Percentiles rank a stretch among this genome's conserved stretches.
These are phyloP conservation scores for Esox lucius DNA, from an alignment of 2,797 vertebrate genomes.

Conservation along the genomic window DNA sequence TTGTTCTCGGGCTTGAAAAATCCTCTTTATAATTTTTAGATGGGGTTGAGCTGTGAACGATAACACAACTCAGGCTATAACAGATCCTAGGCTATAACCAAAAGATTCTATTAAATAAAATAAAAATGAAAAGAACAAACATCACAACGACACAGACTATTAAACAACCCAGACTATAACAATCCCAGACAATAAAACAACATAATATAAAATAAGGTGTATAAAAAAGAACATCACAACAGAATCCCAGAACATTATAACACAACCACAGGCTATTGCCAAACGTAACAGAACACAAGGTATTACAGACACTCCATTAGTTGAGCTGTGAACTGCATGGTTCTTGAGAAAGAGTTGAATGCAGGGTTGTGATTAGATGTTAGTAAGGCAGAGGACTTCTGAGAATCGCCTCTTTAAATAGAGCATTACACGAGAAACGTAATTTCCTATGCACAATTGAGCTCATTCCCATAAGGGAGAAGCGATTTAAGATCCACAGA, in stretches of 20 bases:
- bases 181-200: background rate
- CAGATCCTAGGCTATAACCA: too few relatives aligned
- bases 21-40: too few relatives aligned
- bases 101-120: too few relatives aligned
- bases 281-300: constrained; percentile 66
- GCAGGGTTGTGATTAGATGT: constrained; percentile 77
- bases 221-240: background rate
- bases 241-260: background rate
- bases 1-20: too few relatives aligned
- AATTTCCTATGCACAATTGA: constrained; percentile 89
- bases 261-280: too few relatives aligned
- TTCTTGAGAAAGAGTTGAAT: constrained; percentile 73
- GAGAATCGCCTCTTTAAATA: constrained; percentile 85
- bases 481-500: constrained; percentile 82
- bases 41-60: too few relatives aligned
- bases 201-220: background rate
- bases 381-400: constrained; percentile 81
- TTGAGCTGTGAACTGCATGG: constrained; percentile 69
- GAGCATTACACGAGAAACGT: constrained; percentile 81
- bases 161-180: background rate
- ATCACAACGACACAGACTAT: background rate
- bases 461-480: constrained; percentile 74
- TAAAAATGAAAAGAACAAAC: too few relatives aligned
- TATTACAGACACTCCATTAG: constrained; percentile 71
- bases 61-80: too few relatives aligned